Conservation (phyloP, 1,140 invertebrate species). For the Matsumurasca onukii region DNA sequence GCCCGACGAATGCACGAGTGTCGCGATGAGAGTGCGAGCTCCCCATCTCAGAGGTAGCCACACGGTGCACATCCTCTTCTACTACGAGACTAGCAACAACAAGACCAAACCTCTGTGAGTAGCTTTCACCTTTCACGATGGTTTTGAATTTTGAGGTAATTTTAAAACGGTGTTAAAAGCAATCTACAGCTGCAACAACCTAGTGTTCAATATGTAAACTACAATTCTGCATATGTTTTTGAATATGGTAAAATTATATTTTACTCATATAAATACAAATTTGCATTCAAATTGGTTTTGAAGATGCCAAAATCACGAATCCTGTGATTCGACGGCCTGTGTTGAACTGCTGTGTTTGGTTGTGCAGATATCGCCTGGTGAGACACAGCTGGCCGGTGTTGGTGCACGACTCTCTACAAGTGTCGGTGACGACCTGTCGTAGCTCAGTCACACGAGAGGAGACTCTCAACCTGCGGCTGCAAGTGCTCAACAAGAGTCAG, state of each 20-base stretch:
- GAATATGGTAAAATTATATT: too few species aligned
- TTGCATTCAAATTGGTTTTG: too few species aligned
- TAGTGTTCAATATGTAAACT: too few species aligned
- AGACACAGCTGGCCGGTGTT: slow-evolving; percentile 67
- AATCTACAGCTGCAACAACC: too few species aligned
- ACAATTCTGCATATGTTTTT: too few species aligned
- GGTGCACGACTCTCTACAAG: slow-evolving; percentile 65
- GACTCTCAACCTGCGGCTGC: slow-evolving; percentile 59
- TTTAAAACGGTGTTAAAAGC: too few species aligned
- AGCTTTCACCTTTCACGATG: too few species aligned
- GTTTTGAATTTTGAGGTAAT: too few species aligned
- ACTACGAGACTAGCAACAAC: slow-evolving; percentile 62
- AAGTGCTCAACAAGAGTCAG: slow-evolving; percentile 66
- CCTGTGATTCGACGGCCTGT: too few species aligned
- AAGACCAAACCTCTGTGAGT: slow-evolving; percentile 44
- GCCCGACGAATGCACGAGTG: neutral
- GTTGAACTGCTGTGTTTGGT: slow-evolving; percentile 34
- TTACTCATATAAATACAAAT: too few species aligned
- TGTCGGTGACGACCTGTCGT: slow-evolving; percentile 54
- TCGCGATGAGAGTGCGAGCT: slow-evolving; percentile 34
- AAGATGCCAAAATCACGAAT: too few species aligned
- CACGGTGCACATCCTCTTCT: slow-evolving; percentile 67
- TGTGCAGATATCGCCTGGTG: slow-evolving; percentile 62
- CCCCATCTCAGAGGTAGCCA: slow-evolving; percentile 58
- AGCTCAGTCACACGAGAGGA: slow-evolving; percentile 53